phyloP scores from a whole-genome alignment of 2,888 invertebrate genomes.

The Lithosia quadra region DNA sequence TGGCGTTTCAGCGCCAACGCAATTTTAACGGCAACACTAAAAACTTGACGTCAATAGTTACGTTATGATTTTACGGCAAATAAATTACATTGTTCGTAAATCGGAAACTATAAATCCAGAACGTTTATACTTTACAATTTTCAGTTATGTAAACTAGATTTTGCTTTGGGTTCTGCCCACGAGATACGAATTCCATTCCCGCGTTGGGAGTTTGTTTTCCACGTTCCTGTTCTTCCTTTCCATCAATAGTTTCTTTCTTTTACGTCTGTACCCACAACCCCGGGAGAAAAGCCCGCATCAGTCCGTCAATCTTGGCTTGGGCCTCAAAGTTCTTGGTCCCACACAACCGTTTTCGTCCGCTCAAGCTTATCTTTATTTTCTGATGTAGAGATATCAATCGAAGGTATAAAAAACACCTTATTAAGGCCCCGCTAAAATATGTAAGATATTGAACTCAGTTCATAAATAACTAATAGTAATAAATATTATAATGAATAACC shows the following conservation, averaged over 20 bases:
- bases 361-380: background rate
- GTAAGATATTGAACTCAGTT: background rate
- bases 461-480: constrained; percentile 12
- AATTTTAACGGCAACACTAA: background rate
- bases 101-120: background rate
- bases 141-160: background rate
- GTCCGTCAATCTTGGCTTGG: background rate
- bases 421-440: background rate
- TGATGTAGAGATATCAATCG: too few species aligned
- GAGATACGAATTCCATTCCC: background rate
- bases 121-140: background rate
- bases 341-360: background rate
- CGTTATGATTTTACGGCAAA: background rate
- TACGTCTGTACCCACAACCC: too few species aligned
- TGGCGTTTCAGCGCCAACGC: background rate
- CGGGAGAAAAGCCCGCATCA: too few species aligned
- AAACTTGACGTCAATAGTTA: background rate
- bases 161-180: background rate
- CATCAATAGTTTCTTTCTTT: too few species aligned
- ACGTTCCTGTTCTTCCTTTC: too few species aligned
- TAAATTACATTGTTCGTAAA: background rate
- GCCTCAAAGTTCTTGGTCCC: background rate
- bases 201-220: too few species aligned
- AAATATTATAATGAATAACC: constrained; percentile 1
- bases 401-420: background rate